Conservation (phyloP, 2,113 vertebrate genomes). For the Perognathus longimembris region DNA sequence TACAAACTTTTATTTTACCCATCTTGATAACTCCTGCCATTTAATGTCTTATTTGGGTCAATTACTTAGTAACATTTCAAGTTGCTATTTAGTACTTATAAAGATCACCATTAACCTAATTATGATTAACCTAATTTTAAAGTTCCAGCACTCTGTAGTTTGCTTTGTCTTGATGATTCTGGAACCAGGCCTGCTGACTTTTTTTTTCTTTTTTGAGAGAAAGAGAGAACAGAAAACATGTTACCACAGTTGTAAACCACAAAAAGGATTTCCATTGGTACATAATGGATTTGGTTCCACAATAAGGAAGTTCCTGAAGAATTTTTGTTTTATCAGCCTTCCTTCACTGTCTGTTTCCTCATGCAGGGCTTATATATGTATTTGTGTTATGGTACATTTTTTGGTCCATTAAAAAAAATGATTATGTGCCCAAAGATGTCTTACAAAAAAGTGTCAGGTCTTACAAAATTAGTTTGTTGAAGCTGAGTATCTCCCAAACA, state of each 20-base stretch:
- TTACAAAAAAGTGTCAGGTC: background rate
- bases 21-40: background rate
- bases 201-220: background rate
- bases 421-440: background rate
- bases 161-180: background rate
- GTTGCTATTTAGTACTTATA: background rate
- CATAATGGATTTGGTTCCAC: constrained; percentile 36
- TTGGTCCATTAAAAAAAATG: background rate
- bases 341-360: constrained; percentile 51
- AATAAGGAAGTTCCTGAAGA: constrained; percentile 63
- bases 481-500: no score
- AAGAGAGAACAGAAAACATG: background rate
- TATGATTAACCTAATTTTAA: background rate
- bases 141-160: background rate
- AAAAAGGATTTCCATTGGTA: background rate
- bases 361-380: background rate
- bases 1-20: background rate
- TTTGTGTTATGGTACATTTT: background rate
- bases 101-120: background rate
- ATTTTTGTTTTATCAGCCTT: constrained; percentile 55
- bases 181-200: background rate
- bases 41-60: background rate
- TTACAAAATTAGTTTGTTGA: background rate
- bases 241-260: background rate
- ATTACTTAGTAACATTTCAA: background rate